Conservation (phyloP, 2,113 vertebrate genomes). For the Rhinolophus ferrumequinum region DNA sequence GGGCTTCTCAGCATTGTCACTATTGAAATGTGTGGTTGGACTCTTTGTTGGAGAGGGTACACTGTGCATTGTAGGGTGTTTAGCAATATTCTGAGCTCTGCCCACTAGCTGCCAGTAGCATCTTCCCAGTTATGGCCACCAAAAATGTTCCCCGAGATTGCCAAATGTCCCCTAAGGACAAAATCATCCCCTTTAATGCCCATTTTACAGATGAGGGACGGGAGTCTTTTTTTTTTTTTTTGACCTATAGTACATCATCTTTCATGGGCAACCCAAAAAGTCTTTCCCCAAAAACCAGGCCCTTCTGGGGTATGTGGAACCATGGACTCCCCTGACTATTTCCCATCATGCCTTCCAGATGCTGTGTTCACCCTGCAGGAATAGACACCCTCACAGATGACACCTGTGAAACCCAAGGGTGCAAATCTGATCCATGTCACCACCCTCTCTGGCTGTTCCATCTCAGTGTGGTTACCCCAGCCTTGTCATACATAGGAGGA, state of each 20-base stretch:
- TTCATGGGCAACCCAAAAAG: background rate
- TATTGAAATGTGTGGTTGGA: background rate
- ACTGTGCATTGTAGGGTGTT: background rate
- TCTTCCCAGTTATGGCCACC: too few relatives aligned
- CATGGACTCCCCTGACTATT: background rate
- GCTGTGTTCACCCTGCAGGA: background rate
- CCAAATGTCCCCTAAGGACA: background rate
- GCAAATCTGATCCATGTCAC: background rate
- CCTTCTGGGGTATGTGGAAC: background rate
- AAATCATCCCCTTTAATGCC: background rate
- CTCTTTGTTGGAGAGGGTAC: background rate
- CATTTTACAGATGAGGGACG: background rate
- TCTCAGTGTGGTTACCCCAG: too few relatives aligned
- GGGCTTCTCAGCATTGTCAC: background rate
- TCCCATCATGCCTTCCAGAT: background rate
- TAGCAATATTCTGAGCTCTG: background rate
- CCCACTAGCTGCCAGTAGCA: background rate
- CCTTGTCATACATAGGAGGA: background rate
- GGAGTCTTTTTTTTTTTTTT: background rate
- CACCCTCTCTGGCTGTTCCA: background rate
- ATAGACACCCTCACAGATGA: too few relatives aligned
- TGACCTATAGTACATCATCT: background rate
- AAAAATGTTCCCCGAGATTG: background rate
- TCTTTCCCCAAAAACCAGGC: background rate
- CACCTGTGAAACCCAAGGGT: rapidly evolving